Conservation (phyloP, 2,888 invertebrate species). For the Troides oblongomaculatus region DNA sequence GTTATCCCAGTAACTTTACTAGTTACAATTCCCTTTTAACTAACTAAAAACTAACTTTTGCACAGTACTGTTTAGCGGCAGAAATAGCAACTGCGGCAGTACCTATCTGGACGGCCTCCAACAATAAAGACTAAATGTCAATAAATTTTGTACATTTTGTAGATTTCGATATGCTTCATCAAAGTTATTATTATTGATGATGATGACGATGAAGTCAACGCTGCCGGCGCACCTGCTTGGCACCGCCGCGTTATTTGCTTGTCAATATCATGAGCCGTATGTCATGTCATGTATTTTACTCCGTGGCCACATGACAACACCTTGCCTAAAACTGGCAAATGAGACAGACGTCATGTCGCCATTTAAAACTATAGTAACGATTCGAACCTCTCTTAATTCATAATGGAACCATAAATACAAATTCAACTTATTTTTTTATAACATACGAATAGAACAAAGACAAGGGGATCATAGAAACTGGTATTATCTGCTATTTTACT, state of each 20-base stretch:
- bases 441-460: neutral
- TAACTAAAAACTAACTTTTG: too few relatives aligned
- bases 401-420: slow-evolving; percentile 29
- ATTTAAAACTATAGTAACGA: neutral
- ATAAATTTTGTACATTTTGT: too few relatives aligned
- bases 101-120: too few relatives aligned
- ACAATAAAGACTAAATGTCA: too few relatives aligned
- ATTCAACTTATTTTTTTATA: slow-evolving; percentile 9
- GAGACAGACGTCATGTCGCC: slow-evolving; percentile 28
- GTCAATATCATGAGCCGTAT: neutral
- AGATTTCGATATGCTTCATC: too few relatives aligned
- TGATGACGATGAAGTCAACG: neutral
- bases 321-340: slow-evolving; percentile 34
- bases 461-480: neutral
- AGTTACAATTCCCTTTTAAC: too few relatives aligned
- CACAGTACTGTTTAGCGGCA: too few relatives aligned
- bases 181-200: too few relatives aligned
- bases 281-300: too few relatives aligned
- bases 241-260: neutral
- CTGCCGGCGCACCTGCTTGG: slow-evolving; percentile 6
- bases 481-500: too few relatives aligned
- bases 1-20: too few relatives aligned
- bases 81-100: too few relatives aligned
- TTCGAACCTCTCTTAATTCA: neutral
- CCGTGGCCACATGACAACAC: slow-evolving; percentile 23